Percentiles rank a stretch among this genome's conserved stretches.
Evolutionary conservation across 2,888 invertebrate genomes (phyloP).

Genomic region (Tricholauxania praeusta): DNA sequence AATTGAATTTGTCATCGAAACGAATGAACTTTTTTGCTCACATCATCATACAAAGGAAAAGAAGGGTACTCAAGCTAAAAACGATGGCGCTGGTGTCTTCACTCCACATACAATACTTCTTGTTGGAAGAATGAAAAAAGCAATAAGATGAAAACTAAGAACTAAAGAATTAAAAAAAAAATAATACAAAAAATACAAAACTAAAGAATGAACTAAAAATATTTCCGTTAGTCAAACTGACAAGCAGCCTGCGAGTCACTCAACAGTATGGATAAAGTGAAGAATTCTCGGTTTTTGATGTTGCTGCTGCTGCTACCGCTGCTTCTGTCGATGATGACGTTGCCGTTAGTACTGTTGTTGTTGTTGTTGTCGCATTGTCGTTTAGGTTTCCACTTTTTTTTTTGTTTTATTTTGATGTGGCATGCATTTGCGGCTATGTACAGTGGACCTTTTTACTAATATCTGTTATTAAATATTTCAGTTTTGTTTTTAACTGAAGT

Average conservation of each 20-base stretch:
- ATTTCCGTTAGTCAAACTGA: constrained; percentile 34
- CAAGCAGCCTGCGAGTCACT: constrained; percentile 13
- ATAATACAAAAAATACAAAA: constrained; percentile 3
- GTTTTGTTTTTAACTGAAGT: no score
- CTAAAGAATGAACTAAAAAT: constrained; percentile 19
- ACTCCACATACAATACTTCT: no score
- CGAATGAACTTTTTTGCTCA: neutral
- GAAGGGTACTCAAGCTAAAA: neutral
- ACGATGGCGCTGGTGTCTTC: neutral
- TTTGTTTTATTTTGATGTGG: constrained; percentile 15
- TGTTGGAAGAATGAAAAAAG: neutral
- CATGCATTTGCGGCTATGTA: neutral
- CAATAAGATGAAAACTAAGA: neutral
- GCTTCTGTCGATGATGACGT: neutral
- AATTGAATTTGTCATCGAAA: constrained; percentile 28
- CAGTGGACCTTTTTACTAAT: no score
- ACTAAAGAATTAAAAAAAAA: neutral
- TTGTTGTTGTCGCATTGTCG: neutral
- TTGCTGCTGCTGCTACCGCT: constrained; percentile 12
- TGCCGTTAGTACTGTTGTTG: neutral
- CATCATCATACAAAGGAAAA: neutral
- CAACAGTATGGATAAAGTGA: constrained; percentile 5
- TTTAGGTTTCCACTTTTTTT: neutral
- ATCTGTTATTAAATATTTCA: no score
- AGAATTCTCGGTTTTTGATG: constrained; percentile 5